phyloP scores from a whole-genome alignment of 2,888 invertebrate species.

The Drosophila birchii region DNA sequence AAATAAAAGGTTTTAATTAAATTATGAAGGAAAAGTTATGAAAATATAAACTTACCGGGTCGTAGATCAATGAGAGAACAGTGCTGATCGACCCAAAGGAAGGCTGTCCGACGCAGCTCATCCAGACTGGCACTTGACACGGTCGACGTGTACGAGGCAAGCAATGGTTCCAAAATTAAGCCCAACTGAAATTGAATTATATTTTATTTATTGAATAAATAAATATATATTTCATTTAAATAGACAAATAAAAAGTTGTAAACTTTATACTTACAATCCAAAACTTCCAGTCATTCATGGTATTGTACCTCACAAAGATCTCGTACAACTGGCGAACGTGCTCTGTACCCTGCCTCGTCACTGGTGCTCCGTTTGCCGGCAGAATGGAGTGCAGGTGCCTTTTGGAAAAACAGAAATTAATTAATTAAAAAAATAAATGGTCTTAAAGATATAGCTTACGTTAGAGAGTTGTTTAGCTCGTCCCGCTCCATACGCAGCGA shows the following conservation, averaged over 20 bases:
- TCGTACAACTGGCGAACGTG: slow-evolving; percentile 97
- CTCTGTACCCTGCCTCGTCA: slow-evolving; percentile 94
- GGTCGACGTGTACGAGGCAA: slow-evolving; percentile 95
- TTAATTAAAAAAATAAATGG: background rate
- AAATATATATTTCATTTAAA: too few species aligned
- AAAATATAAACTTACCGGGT: slow-evolving; percentile 89
- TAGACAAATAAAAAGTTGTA: background rate
- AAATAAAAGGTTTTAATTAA: background rate
- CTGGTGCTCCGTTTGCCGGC: slow-evolving; percentile 97
- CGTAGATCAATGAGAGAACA: slow-evolving; percentile 97
- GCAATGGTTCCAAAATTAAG: slow-evolving; percentile 93
- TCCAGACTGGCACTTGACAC: slow-evolving; percentile 96
- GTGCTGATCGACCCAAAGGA: slow-evolving; percentile 98
- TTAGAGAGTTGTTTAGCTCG: slow-evolving; percentile 94
- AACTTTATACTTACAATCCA: slow-evolving; percentile 92
- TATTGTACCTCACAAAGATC: slow-evolving; percentile 93
- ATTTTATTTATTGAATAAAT: background rate
- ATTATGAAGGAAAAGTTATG: background rate
- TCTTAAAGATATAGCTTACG: slow-evolving; percentile 86
- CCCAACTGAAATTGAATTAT: slow-evolving; percentile 90
- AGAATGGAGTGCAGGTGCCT: slow-evolving; percentile 97
- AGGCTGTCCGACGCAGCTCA: slow-evolving; percentile 95
- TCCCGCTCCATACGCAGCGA: slow-evolving; percentile 94
- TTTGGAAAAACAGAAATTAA: slow-evolving; percentile 28
- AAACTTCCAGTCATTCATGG: slow-evolving; percentile 98